Evolutionary conservation across 1,140 invertebrate genomes (phyloP), one percentile per base, ranked within the genome.

Genomic region (Steinernema khuongi): DNA sequence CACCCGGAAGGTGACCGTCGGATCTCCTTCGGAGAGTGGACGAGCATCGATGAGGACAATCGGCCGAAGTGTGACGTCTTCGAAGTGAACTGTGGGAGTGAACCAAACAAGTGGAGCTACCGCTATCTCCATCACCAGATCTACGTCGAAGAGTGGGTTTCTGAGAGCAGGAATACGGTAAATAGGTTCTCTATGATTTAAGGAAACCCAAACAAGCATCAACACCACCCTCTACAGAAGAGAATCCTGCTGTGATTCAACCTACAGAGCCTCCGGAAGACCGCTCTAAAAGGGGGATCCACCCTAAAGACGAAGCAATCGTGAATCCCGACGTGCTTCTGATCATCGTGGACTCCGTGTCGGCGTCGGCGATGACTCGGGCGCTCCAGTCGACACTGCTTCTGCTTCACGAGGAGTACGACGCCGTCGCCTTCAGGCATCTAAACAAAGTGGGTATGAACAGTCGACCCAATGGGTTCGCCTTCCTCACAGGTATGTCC

Each of bases 381-480:
- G 68, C 68, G 68, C 33, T 41, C 11, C 30, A 69, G 30, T 30
- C 4, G 68, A 71, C 31, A 28, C 69, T 50, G 7, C 32, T 17
- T n/a, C 29, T 71, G 7, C 50, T 71, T 4, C 31, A n/a, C 60
- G 30, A 67, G 29, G 43, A 71, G 69, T 71, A n/a, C 68, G 70
- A 70, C 43, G 32, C 31, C 7, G 50, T 71, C 31, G 29, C 26
- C 32, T 71, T 71, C 68, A 11, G 31, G 4, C 29, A 31, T n/a
- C 50, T 71, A 17, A 50, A 50, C 68, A 71, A 73, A 36, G 71
- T 73, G 7, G 71, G 71, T n/a, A 22, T 19, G 22, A 73, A 73
- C 71, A 73, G 71, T 71, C 70, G 70, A 32, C 70, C 70, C 31
- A 71, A 71, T 22, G 70, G 32, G 14, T 71, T 71, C 32, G 26